Conservation (phyloP, 2,113 vertebrate species). For the Ailuropoda melanoleuca region DNA sequence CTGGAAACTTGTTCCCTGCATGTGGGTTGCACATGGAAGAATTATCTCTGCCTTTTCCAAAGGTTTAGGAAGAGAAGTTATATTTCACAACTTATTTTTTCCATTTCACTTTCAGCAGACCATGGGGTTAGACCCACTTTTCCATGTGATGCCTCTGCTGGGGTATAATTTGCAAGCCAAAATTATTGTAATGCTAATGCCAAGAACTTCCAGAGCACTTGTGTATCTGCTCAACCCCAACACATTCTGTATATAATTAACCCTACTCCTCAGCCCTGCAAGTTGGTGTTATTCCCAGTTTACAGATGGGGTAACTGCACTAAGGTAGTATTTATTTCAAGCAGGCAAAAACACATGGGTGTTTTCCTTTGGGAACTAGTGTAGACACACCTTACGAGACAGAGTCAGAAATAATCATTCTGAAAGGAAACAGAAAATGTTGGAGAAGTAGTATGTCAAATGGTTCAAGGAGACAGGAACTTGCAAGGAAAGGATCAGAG, state of each 20-base stretch:
- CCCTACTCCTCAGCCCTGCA: constrained; percentile 41
- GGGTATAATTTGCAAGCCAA: constrained; percentile 77
- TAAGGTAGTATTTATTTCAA: constrained; percentile 71
- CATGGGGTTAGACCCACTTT: constrained; percentile 61
- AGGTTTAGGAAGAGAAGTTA: constrained; percentile 52
- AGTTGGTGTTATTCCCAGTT: constrained; percentile 59
- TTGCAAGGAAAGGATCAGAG: neutral
- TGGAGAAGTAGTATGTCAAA: neutral
- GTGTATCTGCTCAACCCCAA: constrained; percentile 64
- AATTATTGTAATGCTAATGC: constrained; percentile 78
- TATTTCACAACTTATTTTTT: constrained; percentile 66
- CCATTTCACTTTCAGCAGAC: constrained; percentile 56
- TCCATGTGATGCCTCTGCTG: constrained; percentile 62
- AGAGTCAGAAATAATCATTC: constrained; percentile 35
- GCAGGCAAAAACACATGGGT: constrained; percentile 4
- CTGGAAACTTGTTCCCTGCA: constrained; percentile 21
- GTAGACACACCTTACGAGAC: constrained; percentile 30
- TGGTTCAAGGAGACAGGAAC: neutral
- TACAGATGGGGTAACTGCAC: constrained; percentile 58
- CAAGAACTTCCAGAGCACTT: constrained; percentile 66
- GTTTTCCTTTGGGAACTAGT: constrained; percentile 59
- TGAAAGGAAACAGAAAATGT: constrained; percentile 55
- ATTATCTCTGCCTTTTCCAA: constrained; percentile 51
- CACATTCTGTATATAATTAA: constrained; percentile 71
- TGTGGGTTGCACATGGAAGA: constrained; percentile 40